These are phyloP conservation scores for Pseudopipra pipra DNA, from an alignment of 2,113 vertebrate species.

Conservation along the genomic window DNA sequence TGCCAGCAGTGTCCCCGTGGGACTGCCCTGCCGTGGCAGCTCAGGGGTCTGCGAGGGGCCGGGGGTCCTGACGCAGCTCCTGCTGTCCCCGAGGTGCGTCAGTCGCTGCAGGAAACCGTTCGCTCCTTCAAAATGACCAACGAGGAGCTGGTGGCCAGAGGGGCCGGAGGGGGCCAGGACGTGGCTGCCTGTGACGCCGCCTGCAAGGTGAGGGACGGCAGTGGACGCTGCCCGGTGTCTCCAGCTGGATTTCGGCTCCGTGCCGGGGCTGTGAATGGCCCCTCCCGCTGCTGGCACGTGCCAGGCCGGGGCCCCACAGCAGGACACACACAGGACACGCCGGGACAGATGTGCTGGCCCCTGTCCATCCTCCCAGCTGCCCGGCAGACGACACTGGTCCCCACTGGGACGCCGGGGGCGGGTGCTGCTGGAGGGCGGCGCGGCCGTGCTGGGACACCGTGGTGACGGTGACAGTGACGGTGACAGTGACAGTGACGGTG, in stretches of 20 bases:
- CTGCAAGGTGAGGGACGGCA: slow-evolving; percentile 79
- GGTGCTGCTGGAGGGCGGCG: background rate
- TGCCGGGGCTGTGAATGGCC: rapidly evolving
- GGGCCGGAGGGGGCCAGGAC: slow-evolving; percentile 48
- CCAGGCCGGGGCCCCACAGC: rapidly evolving
- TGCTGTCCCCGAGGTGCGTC: slow-evolving; percentile 73
- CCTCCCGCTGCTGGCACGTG: rapidly evolving
- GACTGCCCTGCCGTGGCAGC: background rate
- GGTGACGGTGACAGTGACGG: rapidly evolving
- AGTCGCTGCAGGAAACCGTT: slow-evolving; percentile 86
- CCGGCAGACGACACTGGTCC: background rate
- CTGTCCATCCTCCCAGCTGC: background rate
- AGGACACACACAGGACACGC: rapidly evolving
- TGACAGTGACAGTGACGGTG: background rate
- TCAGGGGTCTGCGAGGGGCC: rapidly evolving
- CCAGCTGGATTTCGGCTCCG: rapidly evolving
- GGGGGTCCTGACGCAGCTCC: background rate
- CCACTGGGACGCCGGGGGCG: rapidly evolving
- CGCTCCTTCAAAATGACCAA: slow-evolving; percentile 90
- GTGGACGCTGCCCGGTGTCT: rapidly evolving
- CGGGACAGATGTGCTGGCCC: background rate
- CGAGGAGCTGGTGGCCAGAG: slow-evolving; percentile 81
- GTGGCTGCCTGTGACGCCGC: slow-evolving; percentile 74
- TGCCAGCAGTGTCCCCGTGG: rapidly evolving
- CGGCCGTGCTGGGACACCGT: rapidly evolving